phyloP scores from a whole-genome alignment of 2,797 vertebrate species.

The Oreonectes daqikongensis region DNA sequence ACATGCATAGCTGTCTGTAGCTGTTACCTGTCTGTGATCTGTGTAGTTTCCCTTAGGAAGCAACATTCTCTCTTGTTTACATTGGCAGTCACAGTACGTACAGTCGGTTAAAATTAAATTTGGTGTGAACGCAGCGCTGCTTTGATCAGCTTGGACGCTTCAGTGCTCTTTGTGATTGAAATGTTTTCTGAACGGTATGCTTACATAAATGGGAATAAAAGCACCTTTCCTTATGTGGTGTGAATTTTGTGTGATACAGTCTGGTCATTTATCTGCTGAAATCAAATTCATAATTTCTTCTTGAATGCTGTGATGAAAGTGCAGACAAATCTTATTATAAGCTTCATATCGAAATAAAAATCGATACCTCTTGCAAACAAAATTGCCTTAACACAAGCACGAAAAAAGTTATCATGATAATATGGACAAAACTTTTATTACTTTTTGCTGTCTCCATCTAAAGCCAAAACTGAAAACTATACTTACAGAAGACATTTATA shows the following conservation, averaged over 20 bases:
- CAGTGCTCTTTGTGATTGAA: constrained; percentile 4
- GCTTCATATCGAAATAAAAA: not conserved
- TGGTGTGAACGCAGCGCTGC: constrained; percentile 33
- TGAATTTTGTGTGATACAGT: not conserved
- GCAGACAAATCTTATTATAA: not conserved
- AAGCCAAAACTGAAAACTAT: not conserved
- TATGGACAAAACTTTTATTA: not conserved
- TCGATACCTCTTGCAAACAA: not conserved
- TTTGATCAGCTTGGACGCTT: constrained; percentile 41
- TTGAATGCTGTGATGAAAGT: not conserved
- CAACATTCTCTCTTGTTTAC: constrained; percentile 28
- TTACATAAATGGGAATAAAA: not conserved
- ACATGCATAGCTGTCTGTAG: constrained; percentile 7
- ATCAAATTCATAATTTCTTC: not conserved
- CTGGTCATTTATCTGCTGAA: not conserved
- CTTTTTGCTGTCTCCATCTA: not conserved
- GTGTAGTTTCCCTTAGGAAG: constrained; percentile 43
- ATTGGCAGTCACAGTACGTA: constrained; percentile 40
- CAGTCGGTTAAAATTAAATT: constrained; percentile 51
- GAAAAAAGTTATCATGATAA: not conserved
- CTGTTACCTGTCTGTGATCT: constrained; percentile 21
- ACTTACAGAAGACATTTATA: too few species aligned
- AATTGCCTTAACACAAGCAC: not conserved
- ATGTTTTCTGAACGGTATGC: not conserved
- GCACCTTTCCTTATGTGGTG: constrained; percentile 4